Conservation (phyloP, 1,140 invertebrate genomes). For the Megalopta genalis region DNA sequence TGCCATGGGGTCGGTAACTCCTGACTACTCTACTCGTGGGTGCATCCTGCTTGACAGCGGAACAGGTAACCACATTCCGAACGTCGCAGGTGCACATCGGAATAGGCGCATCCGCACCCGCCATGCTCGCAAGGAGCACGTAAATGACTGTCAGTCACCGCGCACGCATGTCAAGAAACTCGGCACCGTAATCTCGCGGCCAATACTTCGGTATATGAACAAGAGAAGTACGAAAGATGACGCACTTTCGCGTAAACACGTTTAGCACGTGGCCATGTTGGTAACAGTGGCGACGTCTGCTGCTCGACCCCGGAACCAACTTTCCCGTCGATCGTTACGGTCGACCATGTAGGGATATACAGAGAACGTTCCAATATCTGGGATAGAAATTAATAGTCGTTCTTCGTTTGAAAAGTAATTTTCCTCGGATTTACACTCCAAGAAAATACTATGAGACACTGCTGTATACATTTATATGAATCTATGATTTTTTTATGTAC, state of each 20-base stretch:
- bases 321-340: background rate
- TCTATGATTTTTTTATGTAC: too few species aligned
- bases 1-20: conserved; percentile 82
- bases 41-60: conserved; percentile 16
- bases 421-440: too few species aligned
- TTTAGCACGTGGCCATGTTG: conserved; percentile 77
- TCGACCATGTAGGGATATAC: conserved; percentile 23
- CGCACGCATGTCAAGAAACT: conserved; percentile 7
- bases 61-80: conserved; percentile 30
- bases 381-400: background rate
- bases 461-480: too few species aligned
- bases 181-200: conserved; percentile 26
- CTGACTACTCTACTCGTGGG: conserved; percentile 52
- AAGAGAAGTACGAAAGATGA: conserved; percentile 31
- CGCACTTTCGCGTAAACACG: conserved; percentile 66
- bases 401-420: too few species aligned
- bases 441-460: too few species aligned
- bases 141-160: conserved; percentile 19
- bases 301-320: background rate
- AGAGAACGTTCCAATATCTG: background rate
- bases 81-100: conserved; percentile 65
- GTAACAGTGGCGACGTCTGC: conserved; percentile 57
- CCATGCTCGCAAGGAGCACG: conserved; percentile 39
- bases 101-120: conserved; percentile 33
- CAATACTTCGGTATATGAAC: conserved; percentile 9